phyloP scores from a whole-genome alignment of 2,888 invertebrate genomes.

The Dendrolimus houi region DNA sequence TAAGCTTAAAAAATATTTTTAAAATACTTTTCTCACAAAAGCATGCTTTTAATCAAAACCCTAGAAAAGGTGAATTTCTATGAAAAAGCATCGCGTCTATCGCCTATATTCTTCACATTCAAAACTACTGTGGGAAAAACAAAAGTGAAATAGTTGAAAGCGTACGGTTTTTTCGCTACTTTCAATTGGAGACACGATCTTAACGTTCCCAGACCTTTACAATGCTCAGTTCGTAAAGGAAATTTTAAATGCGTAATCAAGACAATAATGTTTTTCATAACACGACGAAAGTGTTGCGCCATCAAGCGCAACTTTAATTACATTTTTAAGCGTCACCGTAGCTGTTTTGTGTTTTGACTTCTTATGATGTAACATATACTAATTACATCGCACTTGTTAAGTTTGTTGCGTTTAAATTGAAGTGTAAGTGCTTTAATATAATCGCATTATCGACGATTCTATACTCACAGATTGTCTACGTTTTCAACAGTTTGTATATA shows the following conservation, averaged over 20 bases:
- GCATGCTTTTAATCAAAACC: too few species aligned
- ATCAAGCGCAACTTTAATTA: background rate
- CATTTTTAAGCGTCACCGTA: background rate
- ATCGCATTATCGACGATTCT: too few species aligned
- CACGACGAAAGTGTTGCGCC: background rate
- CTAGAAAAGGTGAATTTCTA: too few species aligned
- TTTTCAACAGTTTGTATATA: too few species aligned
- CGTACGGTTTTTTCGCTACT: conserved; percentile 1
- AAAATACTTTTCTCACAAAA: too few species aligned
- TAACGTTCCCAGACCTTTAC: background rate
- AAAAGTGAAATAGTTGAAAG: conserved; percentile 20
- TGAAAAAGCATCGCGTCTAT: background rate
- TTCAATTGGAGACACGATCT: background rate
- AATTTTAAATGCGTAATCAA: background rate
- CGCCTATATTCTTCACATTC: background rate
- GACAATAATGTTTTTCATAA: background rate
- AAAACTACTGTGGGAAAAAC: conserved; percentile 15
- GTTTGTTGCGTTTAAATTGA: background rate
- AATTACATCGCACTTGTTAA: background rate
- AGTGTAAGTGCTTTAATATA: too few species aligned
- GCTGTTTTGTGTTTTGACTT: background rate
- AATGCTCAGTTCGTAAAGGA: background rate
- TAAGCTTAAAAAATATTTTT: too few species aligned
- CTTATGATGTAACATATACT: background rate
- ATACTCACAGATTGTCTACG: too few species aligned